Evolutionary conservation across 2,113 vertebrate species (phyloP), one percentile per base, ranked within the genome.

Genomic region (Zingel zingel): DNA sequence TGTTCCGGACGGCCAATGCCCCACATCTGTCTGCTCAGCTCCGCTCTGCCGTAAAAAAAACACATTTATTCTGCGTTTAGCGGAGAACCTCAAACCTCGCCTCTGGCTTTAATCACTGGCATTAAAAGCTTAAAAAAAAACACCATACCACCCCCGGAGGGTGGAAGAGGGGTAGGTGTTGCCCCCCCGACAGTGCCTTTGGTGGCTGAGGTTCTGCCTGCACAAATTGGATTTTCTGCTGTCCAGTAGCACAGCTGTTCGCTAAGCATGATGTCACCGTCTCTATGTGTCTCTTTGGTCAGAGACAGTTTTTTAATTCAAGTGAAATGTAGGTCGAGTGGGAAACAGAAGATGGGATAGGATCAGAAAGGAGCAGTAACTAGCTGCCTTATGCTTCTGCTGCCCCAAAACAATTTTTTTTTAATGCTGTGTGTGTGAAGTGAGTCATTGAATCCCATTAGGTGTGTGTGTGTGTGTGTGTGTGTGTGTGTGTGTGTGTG

Each of bases 81-180:
- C 16, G 27, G 27, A 81, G 79, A 77, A 85, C 83, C 86, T 81
- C 59, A 36, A 85, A 76, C 86, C 61, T 84, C 63, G 74, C 80
- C 84, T 74, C 66, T 25, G 74, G 65, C 69, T 87, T 75, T 91
- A 91, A 91, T 92, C 89, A 87, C 84, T 36, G 48, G 79, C 65
- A 88, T 90, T 92, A 92, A 91, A 84, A 81, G 91, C 92, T 91
- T 93, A 78, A 86, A 83, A 75, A 68, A 25, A 18, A 5, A 3
- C 47, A 68, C 23, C 15, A 47, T 16, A 62, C 36, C 48, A 11
- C 58, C 59, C 54, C 53, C 5, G 59, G 19, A 48, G 59, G 66
- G 18, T 21, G 78, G 74, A 16, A 58, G 6, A 62, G 58, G 62
- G 9, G 36, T 65, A 16, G 57, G 62, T n/a, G 70, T 53, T 5